Evolutionary conservation across 2,113 vertebrate genomes (phyloP).

Genomic region (Eptesicus fuscus): DNA sequence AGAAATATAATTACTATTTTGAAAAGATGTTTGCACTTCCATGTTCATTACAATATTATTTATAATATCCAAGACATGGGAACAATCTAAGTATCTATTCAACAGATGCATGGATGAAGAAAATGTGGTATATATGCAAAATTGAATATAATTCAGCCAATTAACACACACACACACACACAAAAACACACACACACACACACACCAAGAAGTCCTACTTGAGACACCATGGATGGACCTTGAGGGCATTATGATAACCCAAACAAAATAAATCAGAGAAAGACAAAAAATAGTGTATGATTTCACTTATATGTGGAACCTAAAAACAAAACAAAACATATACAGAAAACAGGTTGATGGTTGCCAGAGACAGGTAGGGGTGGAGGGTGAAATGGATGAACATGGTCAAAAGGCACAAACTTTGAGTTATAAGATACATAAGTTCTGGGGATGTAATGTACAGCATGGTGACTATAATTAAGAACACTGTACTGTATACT

Average conservation of each 20-base stretch:
- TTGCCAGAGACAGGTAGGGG: background rate
- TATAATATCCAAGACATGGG: background rate
- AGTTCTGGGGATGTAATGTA: background rate
- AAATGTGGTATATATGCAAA: background rate
- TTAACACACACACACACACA: background rate
- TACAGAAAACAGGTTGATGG: background rate
- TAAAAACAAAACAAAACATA: background rate
- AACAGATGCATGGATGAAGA: background rate
- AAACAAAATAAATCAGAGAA: background rate
- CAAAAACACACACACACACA: no score
- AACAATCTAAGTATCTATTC: background rate
- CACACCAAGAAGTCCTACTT: background rate
- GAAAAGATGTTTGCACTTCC: background rate
- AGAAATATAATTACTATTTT: background rate
- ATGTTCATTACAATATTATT: background rate
- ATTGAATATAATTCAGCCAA: background rate
- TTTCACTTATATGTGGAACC: background rate
- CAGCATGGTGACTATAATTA: background rate
- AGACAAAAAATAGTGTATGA: background rate
- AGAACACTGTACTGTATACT: background rate
- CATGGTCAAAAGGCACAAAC: background rate
- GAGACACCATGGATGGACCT: background rate
- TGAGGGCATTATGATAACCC: background rate
- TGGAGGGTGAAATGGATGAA: background rate
- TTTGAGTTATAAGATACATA: background rate